Base-by-base conservation (phyloP, 2,888 invertebrate species). In the Meghimatium bilineatum region DNA sequence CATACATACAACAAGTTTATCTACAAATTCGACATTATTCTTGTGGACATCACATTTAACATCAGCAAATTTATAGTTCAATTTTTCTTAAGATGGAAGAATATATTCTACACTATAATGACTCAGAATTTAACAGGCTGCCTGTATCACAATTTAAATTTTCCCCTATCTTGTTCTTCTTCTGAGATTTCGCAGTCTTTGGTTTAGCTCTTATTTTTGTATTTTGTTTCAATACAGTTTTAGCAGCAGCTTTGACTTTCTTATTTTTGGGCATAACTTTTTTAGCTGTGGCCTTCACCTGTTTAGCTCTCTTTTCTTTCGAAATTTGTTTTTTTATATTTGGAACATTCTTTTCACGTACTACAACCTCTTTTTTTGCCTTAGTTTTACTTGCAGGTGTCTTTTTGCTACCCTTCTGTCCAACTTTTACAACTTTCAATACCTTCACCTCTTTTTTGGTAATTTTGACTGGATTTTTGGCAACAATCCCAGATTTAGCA, bases 401-500 rank as follows among this genome's bases (percentile, higher is more conserved):
- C 56, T 71, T 71, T 34, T 49, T 38, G 67, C 32, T 20, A 49
- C n/a, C 32, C 67, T 66, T 66, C 26, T 44, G 38, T 23, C 10
- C 67, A 49, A 67, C 32, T 49, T 67, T 79, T 12, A 20, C 44
- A 60, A 6, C 44, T 17, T 82, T 82, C 29, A 66, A 60, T 66
- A 38, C 56, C 66, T 82, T 82, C 26, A 52, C 56, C 36, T 34
- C 36, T 34, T 69, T 71, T 69, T 32, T 69, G 8, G n/a, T 26
- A 44, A 44, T 66, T 1, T 26, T 49, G 10, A 44, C 82, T 49
- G 66, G 0, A 67, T 75, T 82, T 56, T 56, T 56, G 12, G 5
- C 66, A 44, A 44, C 75, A 23, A 14, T 49, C 12, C 67, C 82
- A 32, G 66, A 1, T 82, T 75, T 82, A 23, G 32, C 67, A 34